Conservation (phyloP, 1,140 invertebrate species). For the Laupala kohalensis region DNA sequence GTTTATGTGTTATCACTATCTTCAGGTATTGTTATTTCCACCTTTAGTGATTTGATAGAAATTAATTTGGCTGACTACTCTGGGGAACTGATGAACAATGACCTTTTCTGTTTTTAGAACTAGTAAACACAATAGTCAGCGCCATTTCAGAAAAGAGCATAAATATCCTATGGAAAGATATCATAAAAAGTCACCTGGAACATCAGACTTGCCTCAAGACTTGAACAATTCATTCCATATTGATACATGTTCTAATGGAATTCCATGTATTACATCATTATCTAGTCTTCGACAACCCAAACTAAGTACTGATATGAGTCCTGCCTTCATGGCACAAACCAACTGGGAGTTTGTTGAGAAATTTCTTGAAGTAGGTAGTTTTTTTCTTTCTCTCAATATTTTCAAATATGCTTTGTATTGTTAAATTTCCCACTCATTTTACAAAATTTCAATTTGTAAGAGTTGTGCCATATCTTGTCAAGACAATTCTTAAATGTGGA, state of each 20-base stretch:
- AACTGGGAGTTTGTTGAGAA: conserved; percentile 98
- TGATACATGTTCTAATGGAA: neutral
- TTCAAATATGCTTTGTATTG: neutral
- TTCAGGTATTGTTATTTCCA: no score
- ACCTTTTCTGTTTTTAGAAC: no score
- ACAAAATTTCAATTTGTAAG: no score
- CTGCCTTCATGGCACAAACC: conserved; percentile 84
- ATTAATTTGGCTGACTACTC: no score
- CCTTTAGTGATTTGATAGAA: no score
- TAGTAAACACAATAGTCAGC: neutral
- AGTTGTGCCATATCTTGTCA: no score
- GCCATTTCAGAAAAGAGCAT: neutral
- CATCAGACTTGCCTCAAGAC: neutral
- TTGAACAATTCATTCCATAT: neutral
- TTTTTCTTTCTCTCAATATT: neutral
- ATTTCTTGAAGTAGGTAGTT: conserved; percentile 64
- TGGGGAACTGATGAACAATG: no score
- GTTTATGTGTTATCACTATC: no score
- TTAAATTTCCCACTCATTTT: no score
- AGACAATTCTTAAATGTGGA: no score
- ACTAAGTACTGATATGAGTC: conserved; percentile 31
- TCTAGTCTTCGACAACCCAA: conserved; percentile 7
- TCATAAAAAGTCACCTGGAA: neutral
- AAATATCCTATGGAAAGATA: neutral
- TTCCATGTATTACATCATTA: neutral